Conservation (phyloP, 2,888 invertebrate genomes). For the Pimpla rufipes region DNA sequence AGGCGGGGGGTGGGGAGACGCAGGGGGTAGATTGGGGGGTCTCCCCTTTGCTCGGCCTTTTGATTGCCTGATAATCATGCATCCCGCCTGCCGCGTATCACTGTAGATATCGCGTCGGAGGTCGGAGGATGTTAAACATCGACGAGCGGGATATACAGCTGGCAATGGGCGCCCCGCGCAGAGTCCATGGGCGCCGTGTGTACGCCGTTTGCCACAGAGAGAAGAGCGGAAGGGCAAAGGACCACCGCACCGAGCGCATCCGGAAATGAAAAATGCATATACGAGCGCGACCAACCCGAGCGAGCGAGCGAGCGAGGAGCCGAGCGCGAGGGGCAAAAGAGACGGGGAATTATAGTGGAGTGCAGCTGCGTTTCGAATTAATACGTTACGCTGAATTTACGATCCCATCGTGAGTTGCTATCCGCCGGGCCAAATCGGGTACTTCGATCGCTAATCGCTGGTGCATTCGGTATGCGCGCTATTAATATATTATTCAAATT, state of each 20-base stretch:
- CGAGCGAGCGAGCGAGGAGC: background rate
- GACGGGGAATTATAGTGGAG: conserved; percentile 6
- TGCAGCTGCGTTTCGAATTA: conserved; percentile 67
- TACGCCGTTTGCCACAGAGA: conserved; percentile 32
- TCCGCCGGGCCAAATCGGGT: conserved; percentile 54
- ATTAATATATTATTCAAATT: conserved; percentile 68
- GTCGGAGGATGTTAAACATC: conserved; percentile 45
- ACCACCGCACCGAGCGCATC: conserved; percentile 35
- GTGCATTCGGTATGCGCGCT: conserved; percentile 50
- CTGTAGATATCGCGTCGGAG: conserved; percentile 32
- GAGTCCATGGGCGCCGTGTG: background rate
- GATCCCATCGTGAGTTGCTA: conserved; percentile 66
- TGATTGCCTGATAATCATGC: conserved; percentile 59
- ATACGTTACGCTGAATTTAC: conserved; percentile 65
- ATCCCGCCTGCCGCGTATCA: background rate
- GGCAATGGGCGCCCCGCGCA: background rate
- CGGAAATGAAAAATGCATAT: conserved; percentile 63
- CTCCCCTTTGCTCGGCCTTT: conserved; percentile 2
- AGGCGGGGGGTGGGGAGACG: too few species aligned
- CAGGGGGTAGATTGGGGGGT: too few species aligned
- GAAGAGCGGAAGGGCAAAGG: conserved; percentile 48
- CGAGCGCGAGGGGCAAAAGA: background rate
- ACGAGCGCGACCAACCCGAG: conserved; percentile 38
- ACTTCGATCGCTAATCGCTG: conserved; percentile 59
- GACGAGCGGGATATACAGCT: conserved; percentile 9